phyloP scores from a whole-genome alignment of 2,797 vertebrate genomes.

The Microctenopoma lineatum region DNA sequence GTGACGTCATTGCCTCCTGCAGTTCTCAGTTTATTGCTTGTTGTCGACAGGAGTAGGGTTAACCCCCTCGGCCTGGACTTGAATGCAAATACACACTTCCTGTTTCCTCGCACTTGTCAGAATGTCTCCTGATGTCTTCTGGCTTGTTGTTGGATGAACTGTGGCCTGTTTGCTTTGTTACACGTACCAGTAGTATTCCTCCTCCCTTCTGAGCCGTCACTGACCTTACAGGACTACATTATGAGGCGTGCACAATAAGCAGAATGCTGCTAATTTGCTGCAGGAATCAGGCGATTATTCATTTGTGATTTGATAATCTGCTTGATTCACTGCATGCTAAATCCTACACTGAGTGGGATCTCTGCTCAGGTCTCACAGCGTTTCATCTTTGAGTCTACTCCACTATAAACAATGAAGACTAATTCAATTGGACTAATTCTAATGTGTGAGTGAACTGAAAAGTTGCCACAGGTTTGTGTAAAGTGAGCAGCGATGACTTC shows the following conservation, averaged over 20 bases:
- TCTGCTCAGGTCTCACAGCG: not conserved
- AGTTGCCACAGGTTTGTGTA: not conserved
- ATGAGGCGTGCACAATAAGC: not conserved
- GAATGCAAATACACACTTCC: conserved; percentile 44
- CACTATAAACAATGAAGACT: not conserved
- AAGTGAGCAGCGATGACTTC: conserved; percentile 23
- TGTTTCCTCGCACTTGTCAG: conserved; percentile 30
- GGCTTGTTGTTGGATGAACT: conserved; percentile 43
- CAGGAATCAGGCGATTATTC: not conserved
- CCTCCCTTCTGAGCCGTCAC: conserved; percentile 19
- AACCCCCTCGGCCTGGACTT: conserved; percentile 45
- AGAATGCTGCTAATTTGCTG: not conserved
- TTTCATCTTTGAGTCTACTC: not conserved
- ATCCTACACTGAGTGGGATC: not conserved
- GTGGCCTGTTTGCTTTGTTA: conserved; percentile 30
- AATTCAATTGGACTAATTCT: too few relatives aligned
- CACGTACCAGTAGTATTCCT: conserved; percentile 16
- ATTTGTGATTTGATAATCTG: not conserved
- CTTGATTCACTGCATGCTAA: not conserved
- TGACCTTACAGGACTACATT: conserved; percentile 19
- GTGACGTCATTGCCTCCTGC: conserved; percentile 17
- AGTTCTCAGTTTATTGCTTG: conserved; percentile 15
- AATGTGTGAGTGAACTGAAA: too few relatives aligned
- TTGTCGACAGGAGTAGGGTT: conserved; percentile 10
- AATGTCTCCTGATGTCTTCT: conserved; percentile 43